Conservation (phyloP, 2,113 vertebrate species). For the Zapornia atra region DNA sequence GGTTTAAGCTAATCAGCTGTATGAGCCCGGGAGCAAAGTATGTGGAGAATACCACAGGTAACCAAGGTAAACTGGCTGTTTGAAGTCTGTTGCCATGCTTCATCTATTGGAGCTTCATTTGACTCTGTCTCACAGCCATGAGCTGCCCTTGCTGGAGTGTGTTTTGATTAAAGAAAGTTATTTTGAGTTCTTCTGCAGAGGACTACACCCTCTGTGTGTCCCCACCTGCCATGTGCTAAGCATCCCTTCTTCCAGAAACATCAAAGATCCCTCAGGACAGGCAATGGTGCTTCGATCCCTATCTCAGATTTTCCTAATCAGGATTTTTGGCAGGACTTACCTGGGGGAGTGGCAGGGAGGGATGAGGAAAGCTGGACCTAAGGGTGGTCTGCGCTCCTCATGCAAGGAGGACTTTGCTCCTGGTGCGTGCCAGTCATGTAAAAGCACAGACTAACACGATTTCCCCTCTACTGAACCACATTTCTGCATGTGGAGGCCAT, state of each 20-base stretch:
- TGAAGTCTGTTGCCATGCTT: not conserved
- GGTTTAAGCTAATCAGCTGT: not conserved
- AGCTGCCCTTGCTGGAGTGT: not conserved
- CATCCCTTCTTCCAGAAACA: rapidly evolving
- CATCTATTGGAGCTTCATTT: rapidly evolving
- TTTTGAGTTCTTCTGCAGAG: not conserved
- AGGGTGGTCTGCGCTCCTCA: not conserved
- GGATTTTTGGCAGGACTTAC: too few relatives aligned
- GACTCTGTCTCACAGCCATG: not conserved
- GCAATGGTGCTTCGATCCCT: not conserved
- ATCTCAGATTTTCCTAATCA: not conserved
- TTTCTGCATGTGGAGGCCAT: not conserved
- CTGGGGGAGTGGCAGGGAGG: not conserved
- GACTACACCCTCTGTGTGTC: too few relatives aligned
- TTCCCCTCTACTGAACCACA: not conserved
- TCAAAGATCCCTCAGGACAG: rapidly evolving
- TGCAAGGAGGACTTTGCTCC: not conserved
- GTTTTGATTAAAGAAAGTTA: rapidly evolving
- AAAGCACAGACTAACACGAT: not conserved
- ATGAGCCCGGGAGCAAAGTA: not conserved
- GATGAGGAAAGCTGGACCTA: not conserved
- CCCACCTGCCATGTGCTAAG: rapidly evolving
- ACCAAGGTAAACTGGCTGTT: not conserved
- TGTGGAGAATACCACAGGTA: not conserved
- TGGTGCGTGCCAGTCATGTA: not conserved